Base-by-base conservation (phyloP, 2,888 invertebrate species). In the Leucania comma region DNA sequence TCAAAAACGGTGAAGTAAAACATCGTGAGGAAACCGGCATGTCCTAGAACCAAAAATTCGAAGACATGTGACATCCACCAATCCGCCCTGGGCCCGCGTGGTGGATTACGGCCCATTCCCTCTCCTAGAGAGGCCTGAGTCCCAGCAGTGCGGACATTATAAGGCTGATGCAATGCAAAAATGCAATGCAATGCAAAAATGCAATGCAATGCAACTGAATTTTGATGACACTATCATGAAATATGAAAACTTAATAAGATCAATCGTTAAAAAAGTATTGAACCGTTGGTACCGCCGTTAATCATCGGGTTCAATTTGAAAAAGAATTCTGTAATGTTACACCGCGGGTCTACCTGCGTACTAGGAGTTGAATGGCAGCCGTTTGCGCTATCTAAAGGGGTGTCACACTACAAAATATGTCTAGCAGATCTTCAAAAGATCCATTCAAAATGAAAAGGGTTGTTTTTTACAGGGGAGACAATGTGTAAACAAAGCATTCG, bases 401-500 rank as follows among this genome's bases (percentile, higher is more conserved):
- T 91, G 90, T 91, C 89, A 84, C 84, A 86, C 86, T 90, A 85
- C 89, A 90, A 90, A 77, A 35, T 90, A 56, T 51, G 90, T 86
- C 64, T 64, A 38, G 89, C 87, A 90, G 88, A 91, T 91, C 92
- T 94, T 92, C 65, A 71, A 81, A 81, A 79, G 90, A 70, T 75
- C 82, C 86, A 89, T 90, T 91, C 82, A 88, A 89, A 89, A 73
- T 80, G 79, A 88, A 91, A 93, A 87, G 94, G 95, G 93, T 91
- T 90, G 88, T 89, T 91, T 90, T 92, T 93, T 91, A 56, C 72
- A 86, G 80, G 82, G 80, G 88, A 92, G 91, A 92, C 91, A 91
- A 91, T 91, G 87, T 86, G 83, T 87, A 91, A 91, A 93, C 93
- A 93, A 95, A 92, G 89, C 87, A 87, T 90, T 90, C 92, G 94